A percentile compares a stretch with the other conserved stretches of the same genome.
Evolutionary conservation across 2,113 vertebrate genomes (phyloP).

Genomic region (Zapornia atra): DNA sequence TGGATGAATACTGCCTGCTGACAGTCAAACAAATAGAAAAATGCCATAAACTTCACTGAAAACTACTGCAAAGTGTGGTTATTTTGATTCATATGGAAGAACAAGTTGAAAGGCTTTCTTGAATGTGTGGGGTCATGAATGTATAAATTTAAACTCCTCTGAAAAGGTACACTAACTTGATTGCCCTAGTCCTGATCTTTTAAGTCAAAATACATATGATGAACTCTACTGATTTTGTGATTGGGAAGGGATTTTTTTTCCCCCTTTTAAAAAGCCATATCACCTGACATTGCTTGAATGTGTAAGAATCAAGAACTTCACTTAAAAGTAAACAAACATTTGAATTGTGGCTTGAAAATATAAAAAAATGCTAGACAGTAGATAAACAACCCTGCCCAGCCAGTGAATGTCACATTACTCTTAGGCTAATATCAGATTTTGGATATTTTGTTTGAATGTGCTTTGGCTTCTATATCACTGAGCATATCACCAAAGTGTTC

Average conservation of each 20-base stretch:
- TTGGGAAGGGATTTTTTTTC: not conserved
- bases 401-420: not conserved
- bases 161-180: not conserved
- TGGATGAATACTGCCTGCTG: not conserved
- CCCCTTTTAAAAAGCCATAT: not conserved
- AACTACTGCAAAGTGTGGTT: not conserved
- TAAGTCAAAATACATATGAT: not conserved
- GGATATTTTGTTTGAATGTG: not conserved
- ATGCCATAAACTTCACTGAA: not conserved
- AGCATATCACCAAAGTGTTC: not conserved
- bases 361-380: not conserved
- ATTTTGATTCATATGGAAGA: not conserved
- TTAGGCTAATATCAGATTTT: not conserved
- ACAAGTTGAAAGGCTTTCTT: not conserved
- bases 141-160: not conserved
- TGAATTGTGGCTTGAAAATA: not conserved
- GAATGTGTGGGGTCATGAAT: not conserved
- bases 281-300: not conserved
- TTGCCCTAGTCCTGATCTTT: not conserved
- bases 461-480: not conserved
- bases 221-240: not conserved
- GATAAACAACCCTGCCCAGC: not conserved
- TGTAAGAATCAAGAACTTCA: not conserved
- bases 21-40: not conserved
- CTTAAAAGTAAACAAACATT: not conserved